Evolutionary conservation across 2,113 vertebrate genomes (phyloP).

Genomic region (Pelmatolapia mariae): DNA sequence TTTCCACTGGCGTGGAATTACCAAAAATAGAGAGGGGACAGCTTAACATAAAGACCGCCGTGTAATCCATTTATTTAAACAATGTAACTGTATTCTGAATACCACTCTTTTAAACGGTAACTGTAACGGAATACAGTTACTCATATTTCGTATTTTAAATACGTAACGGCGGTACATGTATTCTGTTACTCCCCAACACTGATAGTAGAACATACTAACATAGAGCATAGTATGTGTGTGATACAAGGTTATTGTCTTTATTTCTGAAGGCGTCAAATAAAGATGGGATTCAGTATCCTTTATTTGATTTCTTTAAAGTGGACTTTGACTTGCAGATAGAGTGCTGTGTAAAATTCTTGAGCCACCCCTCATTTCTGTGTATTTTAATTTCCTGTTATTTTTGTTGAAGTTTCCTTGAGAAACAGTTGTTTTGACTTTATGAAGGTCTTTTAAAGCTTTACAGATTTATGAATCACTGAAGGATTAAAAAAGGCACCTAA

Average conservation of each 20-base stretch:
- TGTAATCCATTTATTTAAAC: neutral
- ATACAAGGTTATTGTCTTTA: neutral
- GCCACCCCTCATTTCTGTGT: neutral
- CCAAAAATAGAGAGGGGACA: neutral
- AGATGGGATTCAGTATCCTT: neutral
- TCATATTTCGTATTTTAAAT: neutral
- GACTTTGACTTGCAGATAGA: neutral
- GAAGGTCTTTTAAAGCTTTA: neutral
- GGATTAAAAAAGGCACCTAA: neutral
- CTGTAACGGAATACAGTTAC: accelerated
- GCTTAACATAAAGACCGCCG: accelerated
- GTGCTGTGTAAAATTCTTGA: neutral
- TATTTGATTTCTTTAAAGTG: neutral
- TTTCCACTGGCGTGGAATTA: accelerated
- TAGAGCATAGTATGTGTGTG: accelerated
- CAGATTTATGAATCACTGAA: neutral
- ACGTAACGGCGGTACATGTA: neutral
- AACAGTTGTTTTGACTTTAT: neutral
- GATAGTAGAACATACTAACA: neutral
- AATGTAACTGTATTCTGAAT: neutral
- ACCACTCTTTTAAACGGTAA: neutral
- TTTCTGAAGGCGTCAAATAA: neutral
- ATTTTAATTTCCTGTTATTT: neutral
- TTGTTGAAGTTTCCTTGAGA: neutral
- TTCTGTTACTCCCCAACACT: neutral